Evolutionary conservation across 2,113 vertebrate species (phyloP).

Genomic region (Brachypodius melanocephalos): DNA sequence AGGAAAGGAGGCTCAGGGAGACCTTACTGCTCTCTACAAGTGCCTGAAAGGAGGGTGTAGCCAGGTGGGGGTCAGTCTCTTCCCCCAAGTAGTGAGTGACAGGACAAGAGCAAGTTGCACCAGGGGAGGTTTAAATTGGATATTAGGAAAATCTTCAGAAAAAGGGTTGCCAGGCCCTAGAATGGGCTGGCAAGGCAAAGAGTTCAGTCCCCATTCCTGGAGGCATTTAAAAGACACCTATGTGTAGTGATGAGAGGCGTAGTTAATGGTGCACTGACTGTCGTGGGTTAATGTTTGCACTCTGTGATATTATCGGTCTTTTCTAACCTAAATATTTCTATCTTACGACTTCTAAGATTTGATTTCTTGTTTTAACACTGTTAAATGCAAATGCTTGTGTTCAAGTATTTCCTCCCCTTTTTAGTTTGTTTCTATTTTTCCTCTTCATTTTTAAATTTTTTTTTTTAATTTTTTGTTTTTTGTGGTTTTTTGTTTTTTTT

Average conservation of each 20-base stretch:
- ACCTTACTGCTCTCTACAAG: background rate
- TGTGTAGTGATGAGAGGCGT: background rate
- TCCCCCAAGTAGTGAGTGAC: background rate
- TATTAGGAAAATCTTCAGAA: background rate
- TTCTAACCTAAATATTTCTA: background rate
- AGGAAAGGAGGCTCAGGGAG: background rate
- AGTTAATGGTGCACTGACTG: background rate
- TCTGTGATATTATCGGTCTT: background rate
- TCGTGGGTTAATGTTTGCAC: background rate
- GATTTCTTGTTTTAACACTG: background rate
- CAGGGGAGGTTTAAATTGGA: background rate
- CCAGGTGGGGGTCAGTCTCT: accelerated
- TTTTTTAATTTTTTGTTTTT: background rate
- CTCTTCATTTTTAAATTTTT: background rate
- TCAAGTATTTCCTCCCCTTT: background rate
- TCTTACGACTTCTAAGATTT: background rate
- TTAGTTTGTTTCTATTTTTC: background rate
- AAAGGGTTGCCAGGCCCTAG: background rate
- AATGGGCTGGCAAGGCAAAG: background rate
- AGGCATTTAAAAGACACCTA: background rate
- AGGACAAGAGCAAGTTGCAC: no score
- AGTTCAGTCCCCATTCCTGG: background rate
- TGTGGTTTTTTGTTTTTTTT: background rate
- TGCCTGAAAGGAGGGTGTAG: background rate
- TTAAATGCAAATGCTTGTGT: background rate